A percentile compares a stretch with the other conserved stretches of the same genome.
Evolutionary conservation across 2,113 vertebrate species (phyloP).

Genomic region (Apteryx owenii): DNA sequence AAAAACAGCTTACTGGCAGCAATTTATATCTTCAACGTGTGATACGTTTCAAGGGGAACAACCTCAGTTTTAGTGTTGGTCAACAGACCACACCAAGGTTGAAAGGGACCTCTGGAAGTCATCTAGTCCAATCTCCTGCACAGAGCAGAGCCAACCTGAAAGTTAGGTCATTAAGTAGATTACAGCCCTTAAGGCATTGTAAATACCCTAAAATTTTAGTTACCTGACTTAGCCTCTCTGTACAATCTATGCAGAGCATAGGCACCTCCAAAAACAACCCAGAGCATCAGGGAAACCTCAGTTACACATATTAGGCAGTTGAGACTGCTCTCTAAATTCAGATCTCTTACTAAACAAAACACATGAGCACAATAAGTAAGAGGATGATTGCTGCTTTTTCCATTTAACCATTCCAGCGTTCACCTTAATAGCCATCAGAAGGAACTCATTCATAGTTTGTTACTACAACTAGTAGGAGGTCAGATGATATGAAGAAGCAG

Average conservation of each 20-base stretch:
- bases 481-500: neutral
- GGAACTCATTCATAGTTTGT: neutral
- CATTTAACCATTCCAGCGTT: neutral
- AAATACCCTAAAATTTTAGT: neutral
- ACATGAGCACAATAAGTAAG: neutral
- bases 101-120: neutral
- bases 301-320: neutral
- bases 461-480: neutral
- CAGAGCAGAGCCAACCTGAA: neutral
- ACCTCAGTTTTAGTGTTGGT: neutral
- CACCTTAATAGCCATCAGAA: neutral
- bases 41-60: neutral
- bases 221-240: neutral
- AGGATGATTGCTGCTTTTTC: neutral
- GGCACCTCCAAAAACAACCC: neutral
- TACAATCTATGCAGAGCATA: neutral
- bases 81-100: fast-evolving
- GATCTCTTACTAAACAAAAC: neutral
- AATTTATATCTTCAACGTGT: neutral
- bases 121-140: neutral
- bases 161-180: neutral
- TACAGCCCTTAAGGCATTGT: neutral
- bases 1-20: neutral
- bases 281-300: neutral
- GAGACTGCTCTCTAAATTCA: neutral